Conservation (phyloP, 2,797 vertebrate genomes). For the Lepilemur ruficaudatus region DNA sequence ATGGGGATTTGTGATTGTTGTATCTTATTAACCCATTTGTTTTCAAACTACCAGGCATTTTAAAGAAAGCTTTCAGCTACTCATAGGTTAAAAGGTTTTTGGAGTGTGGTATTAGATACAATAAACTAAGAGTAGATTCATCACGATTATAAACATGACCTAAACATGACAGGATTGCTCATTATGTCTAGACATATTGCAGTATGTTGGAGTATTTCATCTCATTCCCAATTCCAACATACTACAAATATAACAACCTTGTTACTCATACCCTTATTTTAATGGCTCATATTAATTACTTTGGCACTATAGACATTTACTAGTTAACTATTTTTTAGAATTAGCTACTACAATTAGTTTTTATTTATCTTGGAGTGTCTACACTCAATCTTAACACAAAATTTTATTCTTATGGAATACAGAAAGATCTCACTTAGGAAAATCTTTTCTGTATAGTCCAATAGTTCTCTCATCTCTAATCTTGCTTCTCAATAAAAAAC, state of each 20-base stretch:
- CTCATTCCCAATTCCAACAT: background rate
- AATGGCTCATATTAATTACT: background rate
- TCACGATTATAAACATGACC: background rate
- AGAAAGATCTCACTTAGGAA: background rate
- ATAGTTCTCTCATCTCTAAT: background rate
- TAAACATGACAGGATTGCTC: background rate
- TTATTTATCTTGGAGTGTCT: background rate
- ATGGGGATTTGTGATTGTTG: background rate
- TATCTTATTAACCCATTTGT: background rate
- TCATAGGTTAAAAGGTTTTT: background rate
- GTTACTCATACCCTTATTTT: background rate
- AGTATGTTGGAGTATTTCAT: background rate
- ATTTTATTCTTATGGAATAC: background rate
- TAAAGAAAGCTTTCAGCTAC: background rate
- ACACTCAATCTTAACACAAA: background rate
- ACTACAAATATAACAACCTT: background rate
- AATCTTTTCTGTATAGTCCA: background rate
- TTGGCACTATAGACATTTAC: background rate
- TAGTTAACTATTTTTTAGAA: constrained; percentile 24
- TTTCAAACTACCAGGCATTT: background rate
- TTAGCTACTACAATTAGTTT: background rate
- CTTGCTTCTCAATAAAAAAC: background rate
- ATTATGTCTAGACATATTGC: background rate
- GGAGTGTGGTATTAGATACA: background rate
- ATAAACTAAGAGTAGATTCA: background rate